Percentiles rank a stretch among this genome's conserved stretches.
Evolutionary conservation across 2,797 vertebrate genomes (phyloP).

Genomic region (Danio jaintianensis): DNA sequence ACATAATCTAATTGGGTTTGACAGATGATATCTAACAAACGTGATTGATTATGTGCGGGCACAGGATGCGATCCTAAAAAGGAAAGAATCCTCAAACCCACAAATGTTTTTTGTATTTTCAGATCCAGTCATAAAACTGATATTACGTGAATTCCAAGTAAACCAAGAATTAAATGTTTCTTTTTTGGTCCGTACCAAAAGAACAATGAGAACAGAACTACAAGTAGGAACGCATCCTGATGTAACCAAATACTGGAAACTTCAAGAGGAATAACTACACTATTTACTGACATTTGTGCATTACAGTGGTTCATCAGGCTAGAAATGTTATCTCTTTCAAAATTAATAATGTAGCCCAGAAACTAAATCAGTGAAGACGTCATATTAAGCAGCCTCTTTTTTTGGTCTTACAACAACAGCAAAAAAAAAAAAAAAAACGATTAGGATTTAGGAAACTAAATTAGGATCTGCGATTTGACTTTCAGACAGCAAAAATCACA

Average conservation of each 20-base stretch:
- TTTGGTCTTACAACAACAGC: background rate
- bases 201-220: too few species aligned
- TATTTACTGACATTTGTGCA: background rate
- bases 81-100: too few species aligned
- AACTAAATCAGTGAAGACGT: background rate
- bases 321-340: background rate
- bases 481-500: conserved; percentile 15
- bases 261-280: background rate
- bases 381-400: background rate
- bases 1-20: too few species aligned
- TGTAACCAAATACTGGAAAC: background rate
- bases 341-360: background rate
- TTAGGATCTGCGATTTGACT: background rate
- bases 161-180: too few species aligned
- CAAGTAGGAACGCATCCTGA: too few species aligned
- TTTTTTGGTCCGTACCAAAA: too few species aligned
- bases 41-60: too few species aligned
- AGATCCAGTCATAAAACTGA: too few species aligned
- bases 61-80: too few species aligned
- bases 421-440: background rate
- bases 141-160: too few species aligned
- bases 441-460: background rate
- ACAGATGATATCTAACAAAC: too few species aligned
- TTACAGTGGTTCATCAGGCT: background rate
- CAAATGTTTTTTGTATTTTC: too few species aligned